A percentile compares a stretch with the other conserved stretches of the same genome.
Evolutionary conservation across 1,140 invertebrate species (phyloP).

Genomic region (Drosophila ficusphila): DNA sequence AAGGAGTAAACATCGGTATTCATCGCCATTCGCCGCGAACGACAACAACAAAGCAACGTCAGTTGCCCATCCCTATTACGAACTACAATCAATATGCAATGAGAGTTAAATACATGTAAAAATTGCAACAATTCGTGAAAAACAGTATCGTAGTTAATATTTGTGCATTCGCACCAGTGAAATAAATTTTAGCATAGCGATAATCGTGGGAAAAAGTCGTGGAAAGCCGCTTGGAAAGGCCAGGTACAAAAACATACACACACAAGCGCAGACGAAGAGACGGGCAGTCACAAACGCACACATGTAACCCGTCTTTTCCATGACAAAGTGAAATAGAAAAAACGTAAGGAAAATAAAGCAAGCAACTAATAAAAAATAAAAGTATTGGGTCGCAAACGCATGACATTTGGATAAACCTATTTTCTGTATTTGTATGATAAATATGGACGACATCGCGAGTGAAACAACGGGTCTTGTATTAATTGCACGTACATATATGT

Average conservation of each 20-base stretch:
- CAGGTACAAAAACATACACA: conserved; percentile 68
- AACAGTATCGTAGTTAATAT: conserved; percentile 14
- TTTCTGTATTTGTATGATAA: too few relatives aligned
- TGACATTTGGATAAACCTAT: neutral
- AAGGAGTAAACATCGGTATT: neutral
- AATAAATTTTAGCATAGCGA: neutral
- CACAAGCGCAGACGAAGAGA: conserved; percentile 27
- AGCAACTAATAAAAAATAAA: conserved; percentile 31
- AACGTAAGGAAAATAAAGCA: conserved; percentile 27
- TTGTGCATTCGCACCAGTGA: conserved; percentile 17
- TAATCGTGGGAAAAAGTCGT: conserved; percentile 9
- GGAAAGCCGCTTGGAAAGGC: conserved; percentile 57
- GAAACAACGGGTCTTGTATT: conserved; percentile 5
- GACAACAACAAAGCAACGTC: neutral
- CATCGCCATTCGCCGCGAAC: neutral
- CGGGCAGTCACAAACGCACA: conserved; percentile 33
- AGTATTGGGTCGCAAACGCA: neutral
- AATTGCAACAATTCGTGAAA: conserved; percentile 36
- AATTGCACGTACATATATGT: conserved; percentile 36
- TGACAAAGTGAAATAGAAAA: conserved; percentile 75
- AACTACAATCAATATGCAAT: conserved; percentile 64
- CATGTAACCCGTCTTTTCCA: conserved; percentile 46
- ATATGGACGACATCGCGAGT: neutral
- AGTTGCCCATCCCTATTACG: conserved; percentile 38
- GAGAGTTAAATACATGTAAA: conserved; percentile 47